Evolutionary conservation across 2,113 vertebrate species (phyloP), one percentile per base, ranked within the genome.

Genomic region (Spilogale gracilis): DNA sequence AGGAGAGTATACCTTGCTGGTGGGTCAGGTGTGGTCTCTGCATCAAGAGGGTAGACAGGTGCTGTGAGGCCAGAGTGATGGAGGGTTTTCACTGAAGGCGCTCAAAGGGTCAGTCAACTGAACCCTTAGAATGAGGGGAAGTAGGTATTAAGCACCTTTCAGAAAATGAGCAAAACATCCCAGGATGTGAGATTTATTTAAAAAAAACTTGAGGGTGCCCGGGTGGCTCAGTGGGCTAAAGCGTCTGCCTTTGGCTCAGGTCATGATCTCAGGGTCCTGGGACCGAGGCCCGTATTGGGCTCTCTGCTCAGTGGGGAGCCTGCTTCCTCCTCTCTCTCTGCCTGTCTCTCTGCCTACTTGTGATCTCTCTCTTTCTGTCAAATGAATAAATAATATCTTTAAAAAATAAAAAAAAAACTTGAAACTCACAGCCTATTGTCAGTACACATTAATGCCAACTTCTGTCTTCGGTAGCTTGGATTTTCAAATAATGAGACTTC

Each of bases 181-280:
- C 45, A 20, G 48, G 54, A 18, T 73, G 30, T 81, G 78, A 89
- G 52, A 84, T 67, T 91, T 52, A 67, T 65, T 71, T 60, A n/a
- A 52, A 58, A 74, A 38, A 38, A 38, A 38, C 38, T 38, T 38
- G 38, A 38, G 38, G 38, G 38, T 38, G 38, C 38, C 38, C 38
- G 38, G 38, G 38, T 38, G 38, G 38, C 38, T 38, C 38, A 38
- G 38, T 38, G 38, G 38, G 38, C 38, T 38, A 38, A 38, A 38
- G 38, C 38, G 38, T 38, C 38, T 38, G 38, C 38, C 38, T 38
- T 38, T 38, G 38, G 38, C 38, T 38, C 38, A 38, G 38, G 38
- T 38, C 38, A 38, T 38, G 38, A 38, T 38, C 38, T 38, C 38
- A 38, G 38, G 38, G 38, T 38, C 38, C 38, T 38, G 38, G 38